Percentiles rank a stretch among this genome's conserved stretches.
These are phyloP conservation scores for Crocodylus rhombifer DNA, from an alignment of 2,797 vertebrate genomes.

Conservation along the genomic window DNA sequence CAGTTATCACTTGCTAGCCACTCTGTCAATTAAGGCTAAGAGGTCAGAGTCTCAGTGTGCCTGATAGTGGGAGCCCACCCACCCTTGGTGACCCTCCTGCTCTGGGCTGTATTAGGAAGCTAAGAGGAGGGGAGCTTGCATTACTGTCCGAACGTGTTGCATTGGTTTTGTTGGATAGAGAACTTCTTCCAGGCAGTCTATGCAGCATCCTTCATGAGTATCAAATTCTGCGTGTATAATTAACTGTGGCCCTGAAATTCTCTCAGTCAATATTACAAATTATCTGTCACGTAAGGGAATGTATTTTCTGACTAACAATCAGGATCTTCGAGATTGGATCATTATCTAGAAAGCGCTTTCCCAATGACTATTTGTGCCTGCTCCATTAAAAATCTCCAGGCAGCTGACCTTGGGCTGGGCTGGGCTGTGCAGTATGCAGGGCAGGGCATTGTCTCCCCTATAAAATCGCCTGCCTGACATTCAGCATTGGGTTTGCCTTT, in stretches of 20 bases:
- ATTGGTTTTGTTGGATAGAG: neutral
- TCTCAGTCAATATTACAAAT: neutral
- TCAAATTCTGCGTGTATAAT: neutral
- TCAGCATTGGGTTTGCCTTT: neutral
- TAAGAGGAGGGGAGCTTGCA: neutral
- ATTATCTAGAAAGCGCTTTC: neutral
- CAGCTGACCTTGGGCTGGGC: neutral
- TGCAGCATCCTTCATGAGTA: neutral
- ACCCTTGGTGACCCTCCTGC: neutral
- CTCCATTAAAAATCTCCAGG: fast-evolving
- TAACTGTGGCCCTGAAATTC: neutral
- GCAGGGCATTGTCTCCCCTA: neutral
- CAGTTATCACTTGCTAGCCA: neutral
- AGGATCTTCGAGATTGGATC: neutral
- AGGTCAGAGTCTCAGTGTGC: neutral
- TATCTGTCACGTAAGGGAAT: fast-evolving
- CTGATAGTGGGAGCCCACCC: neutral
- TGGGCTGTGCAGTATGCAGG: neutral
- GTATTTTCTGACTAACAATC: neutral
- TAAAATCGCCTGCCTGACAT: neutral
- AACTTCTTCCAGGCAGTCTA: neutral
- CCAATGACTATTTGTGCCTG: neutral
- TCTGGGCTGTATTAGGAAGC: neutral
- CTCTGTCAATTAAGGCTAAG: neutral
- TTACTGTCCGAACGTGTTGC: neutral